Evolutionary conservation across 1,140 invertebrate genomes (phyloP), one percentile per base, ranked within the genome.

Genomic region (Matsumurasca onukii): DNA sequence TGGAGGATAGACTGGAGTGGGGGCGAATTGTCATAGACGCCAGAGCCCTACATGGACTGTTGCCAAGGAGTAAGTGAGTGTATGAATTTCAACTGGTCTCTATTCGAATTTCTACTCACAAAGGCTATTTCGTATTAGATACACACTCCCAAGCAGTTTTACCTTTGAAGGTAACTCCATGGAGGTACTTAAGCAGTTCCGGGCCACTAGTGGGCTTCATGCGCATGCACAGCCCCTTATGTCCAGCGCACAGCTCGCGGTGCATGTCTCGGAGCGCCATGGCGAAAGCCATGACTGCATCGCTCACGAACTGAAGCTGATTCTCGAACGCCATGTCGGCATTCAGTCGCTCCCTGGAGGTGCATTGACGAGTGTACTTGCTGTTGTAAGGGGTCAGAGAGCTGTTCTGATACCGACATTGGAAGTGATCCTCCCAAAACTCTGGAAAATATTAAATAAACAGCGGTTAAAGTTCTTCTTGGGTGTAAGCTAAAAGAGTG

Each of bases 381-480:
- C 81, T 79, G 75, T 96, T 96, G 81, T 94, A 94, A 0, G 92
- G 93, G 0, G 93, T 95, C 29, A 80, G 80, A 0, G 88, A 84
- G 51, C 89, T 88, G 72, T 91, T 89, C 0, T 90, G 88, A 77
- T 93, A 93, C 9, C 87, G 85, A 75, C 92, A 95, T 69, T 91
- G 85, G 76, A 96, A 96, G 75, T 94, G 92, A 76, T 93, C 87
- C 75, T 97, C 94, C 94, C 94, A 97, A 80, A 95, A 96, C 83
- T 97, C 94, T 94, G 81, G 22, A 84, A 71, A 25, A 94, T 93
- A 78, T 96, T 12, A 17, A 17, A 45, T 17, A 51, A 51, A 51
- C 24, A 22, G 49, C 24, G 9, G 39, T 45, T 9, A 12, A 45
- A 45, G 9, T 45, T 12, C 39, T 45, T 45, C 39, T n/a, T n/a